Base-by-base conservation (phyloP, 2,888 invertebrate species). In the Apocheima hispidaria region DNA sequence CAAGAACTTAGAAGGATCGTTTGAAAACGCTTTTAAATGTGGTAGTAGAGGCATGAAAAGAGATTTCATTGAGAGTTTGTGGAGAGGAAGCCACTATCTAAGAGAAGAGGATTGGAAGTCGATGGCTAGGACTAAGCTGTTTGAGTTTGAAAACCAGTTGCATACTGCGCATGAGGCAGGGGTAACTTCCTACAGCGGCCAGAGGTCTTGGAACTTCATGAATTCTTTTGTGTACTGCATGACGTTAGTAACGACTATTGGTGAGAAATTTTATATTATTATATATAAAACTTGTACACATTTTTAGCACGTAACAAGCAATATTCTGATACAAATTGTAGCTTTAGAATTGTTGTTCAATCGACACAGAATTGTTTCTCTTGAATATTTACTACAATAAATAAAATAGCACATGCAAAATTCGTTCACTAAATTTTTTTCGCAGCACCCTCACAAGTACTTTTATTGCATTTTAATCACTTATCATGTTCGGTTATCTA, bases 61-160 rank as follows among this genome's bases (percentile, higher is more conserved):
- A 4, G 96, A 97, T 83, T 97, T 98, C 71, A 95, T 98, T 60
- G 97, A 97, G 75, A 94, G 94, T 64, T 92, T 98, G 40, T 97
- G 98, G 97, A 92, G 94, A 53, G 94, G 95, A 61, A 97, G 97
- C 83, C 96, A 97, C 82, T 95, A 96, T 78, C 89, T 97, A 87
- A 94, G 96, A 55, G 97, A 97, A 83, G 97, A 98, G 50, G 97
- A 98, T 78, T 98, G 98, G 98, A 97, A 97, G 78, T 96, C 96
- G 10, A 93, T 96, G 90, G 98, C 98, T 0, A 93, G 98, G 58
- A 94, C 94, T 70, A 96, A 96, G 80, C 84, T 98, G 54, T 95
- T 95, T 80, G 96, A 95, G 67, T 98, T 98, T 79, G 98, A 98
- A 83, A 95, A 96, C 66, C 97, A 97, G 79, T 88, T 98, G 30